Base-by-base conservation (phyloP, 2,888 invertebrate genomes). In the Seladonia tumulorum region DNA sequence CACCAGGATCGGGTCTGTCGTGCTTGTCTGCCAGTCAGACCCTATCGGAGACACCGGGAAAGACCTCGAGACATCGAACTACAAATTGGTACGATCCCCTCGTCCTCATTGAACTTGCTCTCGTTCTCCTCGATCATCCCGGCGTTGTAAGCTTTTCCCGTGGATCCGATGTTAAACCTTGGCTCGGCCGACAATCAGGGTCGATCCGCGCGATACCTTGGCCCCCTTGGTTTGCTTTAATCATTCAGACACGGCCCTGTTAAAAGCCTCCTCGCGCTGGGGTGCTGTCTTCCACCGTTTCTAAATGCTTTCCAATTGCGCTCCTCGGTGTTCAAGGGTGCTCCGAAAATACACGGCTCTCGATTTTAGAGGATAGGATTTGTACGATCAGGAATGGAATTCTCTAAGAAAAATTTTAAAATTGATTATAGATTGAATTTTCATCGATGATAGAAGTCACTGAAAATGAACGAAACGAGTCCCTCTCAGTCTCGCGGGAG, bases 1-100 rank as follows among this genome's bases (percentile, higher is more conserved):
- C 82, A 82, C 85, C 88, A 75, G 82, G 78, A 83, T 83, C 83
- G 73, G 68, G 75, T 80, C 81, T 74, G 82, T 83, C 85, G 87
- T 73, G 88, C 85, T 86, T 85, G 89, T 90, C 88, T 86, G 85
- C 71, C 78, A 66, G 72, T 71, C 81, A 82, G 75, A 53, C 71
- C 35, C 76, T 85, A 82, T 85, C 86, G 76, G 76, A 87, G 79
- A 76, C 70, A 79, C 75, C 77, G 79, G 73, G 87, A 85, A 90
- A 86, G 87, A 89, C 80, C 83, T 76, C 87, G 90, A 90, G 84
- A 90, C 87, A 81, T 81, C 88, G 88, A 86, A 89, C 83, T 88
- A 82, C 88, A 90, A 88, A 90, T 90, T 90, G 87, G 82, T 88
- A 88, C 76, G 81, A 77, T 35, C 79, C 72, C 73, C 29, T 35